Conservation (phyloP, 30 jellyfish, hydroid and myxozoan species). For the Aurelia coerulea region DNA sequence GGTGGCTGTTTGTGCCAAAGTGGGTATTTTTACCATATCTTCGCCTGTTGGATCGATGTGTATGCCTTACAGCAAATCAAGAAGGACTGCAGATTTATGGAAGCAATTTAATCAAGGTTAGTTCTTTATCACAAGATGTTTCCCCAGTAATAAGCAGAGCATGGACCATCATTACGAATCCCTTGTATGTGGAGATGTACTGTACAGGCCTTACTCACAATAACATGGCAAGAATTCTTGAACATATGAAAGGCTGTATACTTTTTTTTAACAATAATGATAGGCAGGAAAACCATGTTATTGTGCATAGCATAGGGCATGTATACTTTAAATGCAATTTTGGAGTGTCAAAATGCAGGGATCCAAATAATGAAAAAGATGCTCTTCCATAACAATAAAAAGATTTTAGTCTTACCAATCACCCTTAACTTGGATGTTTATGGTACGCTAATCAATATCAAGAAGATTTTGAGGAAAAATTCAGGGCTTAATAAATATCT, state of each 20-base stretch:
- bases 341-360: too few species aligned
- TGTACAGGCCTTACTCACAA: too few species aligned
- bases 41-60: slow-evolving; percentile 38
- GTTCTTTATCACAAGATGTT: background rate
- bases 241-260: too few species aligned
- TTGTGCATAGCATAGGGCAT: too few species aligned
- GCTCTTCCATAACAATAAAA: too few species aligned
- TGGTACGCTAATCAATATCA: background rate
- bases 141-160: slow-evolving; percentile 5
- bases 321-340: too few species aligned
- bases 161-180: background rate
- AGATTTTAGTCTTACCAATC: too few species aligned
- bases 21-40: slow-evolving; percentile 50
- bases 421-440: background rate
- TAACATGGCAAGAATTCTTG: too few species aligned
- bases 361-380: too few species aligned
- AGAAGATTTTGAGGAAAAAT: slow-evolving; percentile 17
- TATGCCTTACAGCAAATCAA: slow-evolving; percentile 49
- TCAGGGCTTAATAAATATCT: background rate
- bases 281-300: too few species aligned
- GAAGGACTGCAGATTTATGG: slow-evolving; percentile 53
- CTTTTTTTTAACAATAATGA: too few species aligned
- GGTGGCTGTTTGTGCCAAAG: slow-evolving; percentile 51
- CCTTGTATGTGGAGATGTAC: too few species aligned
- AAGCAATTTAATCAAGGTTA: slow-evolving; percentile 43